phyloP scores from a whole-genome alignment of 1,140 invertebrate species.

The Panulirus ornatus region DNA sequence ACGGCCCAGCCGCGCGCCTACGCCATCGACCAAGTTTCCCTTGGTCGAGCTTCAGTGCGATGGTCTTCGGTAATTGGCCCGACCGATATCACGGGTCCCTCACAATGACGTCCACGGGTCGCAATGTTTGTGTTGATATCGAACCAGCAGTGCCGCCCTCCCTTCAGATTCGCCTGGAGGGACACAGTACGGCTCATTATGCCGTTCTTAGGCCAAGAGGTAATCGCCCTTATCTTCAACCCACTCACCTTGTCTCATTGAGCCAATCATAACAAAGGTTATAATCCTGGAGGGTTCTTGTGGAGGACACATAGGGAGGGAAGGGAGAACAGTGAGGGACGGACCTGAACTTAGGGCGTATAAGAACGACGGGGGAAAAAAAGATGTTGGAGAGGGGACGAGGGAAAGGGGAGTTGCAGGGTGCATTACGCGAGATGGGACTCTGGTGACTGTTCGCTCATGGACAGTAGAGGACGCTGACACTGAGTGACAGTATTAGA shows the following conservation, averaged over 20 bases:
- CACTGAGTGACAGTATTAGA: no score
- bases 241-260: conserved; percentile 26
- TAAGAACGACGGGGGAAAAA: no score
- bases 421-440: no score
- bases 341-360: not conserved
- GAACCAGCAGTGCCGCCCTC: not conserved
- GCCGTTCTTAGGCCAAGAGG: conserved; percentile 8
- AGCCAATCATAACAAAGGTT: conserved; percentile 46
- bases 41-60: no score
- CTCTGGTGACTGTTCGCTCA: no score
- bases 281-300: conserved; percentile 13
- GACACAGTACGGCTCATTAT: conserved; percentile 10
- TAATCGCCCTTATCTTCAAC: conserved; percentile 14
- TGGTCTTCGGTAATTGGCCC: no score
- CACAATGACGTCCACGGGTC: not conserved
- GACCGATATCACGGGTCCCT: no score
- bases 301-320: not conserved
- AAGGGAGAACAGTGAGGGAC: conserved; percentile 9
- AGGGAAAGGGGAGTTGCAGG: no score
- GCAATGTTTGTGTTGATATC: not conserved
- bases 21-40: no score
- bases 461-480: no score
- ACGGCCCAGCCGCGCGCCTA: no score
- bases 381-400: not conserved
- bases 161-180: not conserved